Conservation (phyloP, 2,797 vertebrate genomes). For the Crocodylus rhombifer region DNA sequence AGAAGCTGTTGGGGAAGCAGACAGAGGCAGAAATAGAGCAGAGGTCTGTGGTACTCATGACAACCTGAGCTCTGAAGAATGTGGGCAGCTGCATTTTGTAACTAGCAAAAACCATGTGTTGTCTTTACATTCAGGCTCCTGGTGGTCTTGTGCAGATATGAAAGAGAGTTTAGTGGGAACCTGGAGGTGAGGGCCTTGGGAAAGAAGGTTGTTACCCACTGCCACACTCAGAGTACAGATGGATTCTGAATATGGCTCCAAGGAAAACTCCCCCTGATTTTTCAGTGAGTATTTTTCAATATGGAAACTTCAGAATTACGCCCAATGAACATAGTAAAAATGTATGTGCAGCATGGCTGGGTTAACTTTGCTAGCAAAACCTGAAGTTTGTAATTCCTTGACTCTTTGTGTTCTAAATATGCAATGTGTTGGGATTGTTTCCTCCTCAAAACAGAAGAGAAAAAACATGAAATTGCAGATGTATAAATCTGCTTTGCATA, state of each 20-base stretch:
- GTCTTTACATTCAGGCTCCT: background rate
- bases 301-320: background rate
- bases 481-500: constrained; percentile 48
- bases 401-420: background rate
- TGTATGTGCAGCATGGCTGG: background rate
- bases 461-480: constrained; percentile 42
- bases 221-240: background rate
- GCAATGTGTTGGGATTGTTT: constrained; percentile 10
- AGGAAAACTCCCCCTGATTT: background rate
- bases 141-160: background rate
- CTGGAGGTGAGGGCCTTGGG: background rate
- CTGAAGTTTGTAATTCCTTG: background rate
- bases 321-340: constrained; percentile 1
- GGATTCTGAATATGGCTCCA: background rate
- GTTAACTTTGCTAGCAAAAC: background rate
- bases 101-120: background rate
- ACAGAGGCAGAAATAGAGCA: rapidly evolving
- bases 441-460: constrained; percentile 42
- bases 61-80: background rate
- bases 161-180: background rate
- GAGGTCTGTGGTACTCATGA: background rate
- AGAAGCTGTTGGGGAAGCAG: background rate
- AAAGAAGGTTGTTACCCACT: background rate
- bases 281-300: background rate
- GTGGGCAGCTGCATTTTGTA: background rate